Percentiles rank a stretch among this genome's conserved stretches.
phyloP scores from a whole-genome alignment of 1,140 invertebrate species.

The Aphidius ervi region DNA sequence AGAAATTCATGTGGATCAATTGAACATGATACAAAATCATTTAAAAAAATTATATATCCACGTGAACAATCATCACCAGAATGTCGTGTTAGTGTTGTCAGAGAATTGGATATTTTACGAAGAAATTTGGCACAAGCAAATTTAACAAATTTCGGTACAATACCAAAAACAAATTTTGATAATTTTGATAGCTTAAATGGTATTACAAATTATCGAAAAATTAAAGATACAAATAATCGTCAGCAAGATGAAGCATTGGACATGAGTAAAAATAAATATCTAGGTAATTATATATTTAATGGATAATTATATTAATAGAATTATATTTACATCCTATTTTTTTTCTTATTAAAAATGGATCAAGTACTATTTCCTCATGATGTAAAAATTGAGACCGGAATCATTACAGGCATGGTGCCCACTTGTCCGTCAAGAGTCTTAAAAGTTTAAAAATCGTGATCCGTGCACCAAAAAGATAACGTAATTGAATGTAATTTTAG shows the following conservation, averaged over 20 bases:
- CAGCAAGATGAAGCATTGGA: constrained; percentile 51
- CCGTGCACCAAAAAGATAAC: constrained; percentile 39
- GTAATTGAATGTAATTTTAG: constrained; percentile 55
- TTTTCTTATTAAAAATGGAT: background rate
- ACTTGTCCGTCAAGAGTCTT: constrained; percentile 43
- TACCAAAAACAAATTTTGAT: constrained; percentile 34
- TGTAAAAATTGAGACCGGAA: constrained; percentile 28
- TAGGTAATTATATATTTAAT: constrained; percentile 35
- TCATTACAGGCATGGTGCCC: constrained; percentile 30
- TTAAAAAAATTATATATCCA: constrained; percentile 22
- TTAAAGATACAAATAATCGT: constrained; percentile 34
- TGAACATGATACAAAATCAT: constrained; percentile 22
- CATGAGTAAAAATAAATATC: constrained; percentile 52
- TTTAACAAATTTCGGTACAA: constrained; percentile 35
- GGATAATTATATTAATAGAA: constrained; percentile 4
- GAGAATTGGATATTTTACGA: constrained; percentile 41
- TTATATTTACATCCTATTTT: background rate
- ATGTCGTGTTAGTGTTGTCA: constrained; percentile 32
- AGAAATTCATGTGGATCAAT: constrained; percentile 14
- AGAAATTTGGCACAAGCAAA: constrained; percentile 45
- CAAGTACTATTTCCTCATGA: background rate
- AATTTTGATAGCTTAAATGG: constrained; percentile 32
- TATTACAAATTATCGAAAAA: constrained; percentile 32
- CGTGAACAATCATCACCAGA: constrained; percentile 36
- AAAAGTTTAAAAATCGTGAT: constrained; percentile 38